Evolutionary conservation across 2,113 vertebrate species (phyloP), one percentile per base, ranked within the genome.

Genomic region (Brienomyrus brachyistius): DNA sequence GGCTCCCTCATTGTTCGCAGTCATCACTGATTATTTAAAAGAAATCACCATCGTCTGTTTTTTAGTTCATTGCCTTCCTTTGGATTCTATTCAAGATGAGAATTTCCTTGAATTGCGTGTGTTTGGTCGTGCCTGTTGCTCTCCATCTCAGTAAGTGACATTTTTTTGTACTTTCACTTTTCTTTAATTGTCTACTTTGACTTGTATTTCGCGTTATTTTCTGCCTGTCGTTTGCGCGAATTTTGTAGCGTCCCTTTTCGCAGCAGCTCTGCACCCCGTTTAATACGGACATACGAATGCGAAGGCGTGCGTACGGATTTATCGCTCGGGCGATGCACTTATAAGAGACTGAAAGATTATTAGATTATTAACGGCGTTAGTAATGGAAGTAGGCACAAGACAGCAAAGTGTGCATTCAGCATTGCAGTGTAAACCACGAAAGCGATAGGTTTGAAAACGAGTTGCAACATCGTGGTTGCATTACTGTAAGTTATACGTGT

Each of bases 61-160:
- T 52, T n/a, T 51, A 27, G 15, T 27, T 52, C 27, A 86, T 86
- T 52, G 21, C 31, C n/a, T 45, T 40, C 51, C 45, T 51, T 47
- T n/a, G 77, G 89, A 84, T 56, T 84, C 88, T 88, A 89, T 59
- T 91, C 94, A 94, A 80, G 91, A 96, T 96, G 96, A 82, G 94
- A 70, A 93, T 94, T 83, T 88, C 93, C 89, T 82, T 93, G 90
- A 93, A 92, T 92, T 94, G 92, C 19, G 93, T 92, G 62, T 95
- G 95, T 85, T 89, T 95, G 91, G 82, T 96, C 90, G 8, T 96
- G 95, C 95, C 95, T 95, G 95, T 96, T 96, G 95, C 95, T 93
- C 92, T 96, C 88, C 93, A 95, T 40, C 93, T 96, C 88, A 92
- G 96, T 96, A 90, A 96, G 96, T 96, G 90, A n/a, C 35, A 35